Percentiles rank a stretch among this genome's conserved stretches.
These are phyloP conservation scores for Dolichoris vasculosae DNA, from an alignment of 1,140 invertebrate species.

Conservation along the genomic window DNA sequence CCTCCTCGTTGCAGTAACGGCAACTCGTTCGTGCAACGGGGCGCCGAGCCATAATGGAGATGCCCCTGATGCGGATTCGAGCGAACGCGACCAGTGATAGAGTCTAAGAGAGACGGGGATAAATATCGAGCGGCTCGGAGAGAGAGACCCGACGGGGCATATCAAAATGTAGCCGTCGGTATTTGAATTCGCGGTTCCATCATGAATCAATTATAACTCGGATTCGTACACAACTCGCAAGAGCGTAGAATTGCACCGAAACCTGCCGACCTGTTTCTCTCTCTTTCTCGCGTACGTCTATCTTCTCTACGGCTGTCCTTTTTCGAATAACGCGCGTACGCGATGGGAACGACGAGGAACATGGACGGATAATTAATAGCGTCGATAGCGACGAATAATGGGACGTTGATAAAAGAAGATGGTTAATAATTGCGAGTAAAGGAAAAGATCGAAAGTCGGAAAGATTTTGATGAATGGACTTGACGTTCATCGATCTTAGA, in stretches of 20 bases:
- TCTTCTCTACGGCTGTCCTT: neutral
- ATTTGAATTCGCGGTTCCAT: conserved; percentile 68
- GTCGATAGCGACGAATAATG: conserved; percentile 45
- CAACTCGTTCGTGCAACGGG: neutral
- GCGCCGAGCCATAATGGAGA: conserved; percentile 53
- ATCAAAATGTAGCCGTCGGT: conserved; percentile 66
- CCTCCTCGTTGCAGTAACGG: neutral
- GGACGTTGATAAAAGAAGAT: no score
- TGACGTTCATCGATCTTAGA: no score
- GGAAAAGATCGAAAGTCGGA: no score
- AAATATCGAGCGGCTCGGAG: neutral
- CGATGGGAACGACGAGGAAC: neutral
- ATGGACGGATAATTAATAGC: conserved; percentile 49
- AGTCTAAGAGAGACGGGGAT: neutral
- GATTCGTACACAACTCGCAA: conserved; percentile 65
- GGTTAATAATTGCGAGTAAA: no score
- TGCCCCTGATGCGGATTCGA: conserved; percentile 47
- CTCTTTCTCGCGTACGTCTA: no score
- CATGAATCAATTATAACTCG: conserved; percentile 69
- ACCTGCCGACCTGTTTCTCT: conserved; percentile 36
- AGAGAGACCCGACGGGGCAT: conserved; percentile 53
- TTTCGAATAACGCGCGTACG: neutral
- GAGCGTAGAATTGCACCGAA: conserved; percentile 56
- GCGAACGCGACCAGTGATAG: neutral
- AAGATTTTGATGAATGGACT: no score